Conservation (phyloP, 2,797 vertebrate species). For the Decapterus maruadsi region DNA sequence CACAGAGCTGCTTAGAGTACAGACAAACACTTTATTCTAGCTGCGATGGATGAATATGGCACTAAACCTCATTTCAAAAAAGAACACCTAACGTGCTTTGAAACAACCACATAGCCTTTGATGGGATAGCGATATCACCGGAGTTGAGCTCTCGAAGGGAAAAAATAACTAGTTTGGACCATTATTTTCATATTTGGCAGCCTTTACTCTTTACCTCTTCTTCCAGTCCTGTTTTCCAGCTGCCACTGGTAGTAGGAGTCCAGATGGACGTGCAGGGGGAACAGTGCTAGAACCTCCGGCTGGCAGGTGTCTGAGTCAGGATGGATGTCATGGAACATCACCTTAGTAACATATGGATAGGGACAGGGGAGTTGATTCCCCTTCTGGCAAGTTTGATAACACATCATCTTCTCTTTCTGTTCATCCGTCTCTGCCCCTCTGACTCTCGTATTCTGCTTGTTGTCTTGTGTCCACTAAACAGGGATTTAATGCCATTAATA, state of each 20-base stretch:
- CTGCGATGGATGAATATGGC: slow-evolving; percentile 41
- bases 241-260: slow-evolving; percentile 52
- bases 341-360: slow-evolving; percentile 82
- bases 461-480: slow-evolving; percentile 31
- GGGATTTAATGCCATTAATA: slow-evolving; percentile 27
- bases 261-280: slow-evolving; percentile 77
- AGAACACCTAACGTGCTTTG: slow-evolving; percentile 48
- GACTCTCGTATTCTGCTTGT: slow-evolving; percentile 23
- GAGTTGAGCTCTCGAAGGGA: slow-evolving; percentile 20
- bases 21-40: slow-evolving; percentile 50
- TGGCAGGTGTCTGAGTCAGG: slow-evolving; percentile 80
- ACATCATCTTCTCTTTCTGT: slow-evolving; percentile 47
- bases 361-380: slow-evolving; percentile 77
- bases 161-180: slow-evolving; percentile 19
- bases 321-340: slow-evolving; percentile 85
- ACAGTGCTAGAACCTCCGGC: slow-evolving; percentile 65
- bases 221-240: slow-evolving; percentile 58
- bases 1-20: slow-evolving; percentile 62
- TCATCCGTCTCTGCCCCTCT: slow-evolving; percentile 33
- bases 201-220: slow-evolving; percentile 42
- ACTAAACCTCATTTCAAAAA: slow-evolving; percentile 51
- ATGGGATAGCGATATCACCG: slow-evolving; percentile 26
- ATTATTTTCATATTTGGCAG: slow-evolving; percentile 46
- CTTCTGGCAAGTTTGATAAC: slow-evolving; percentile 74
- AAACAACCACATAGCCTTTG: slow-evolving; percentile 12